Percentiles rank a stretch among this genome's conserved stretches.
phyloP scores from a whole-genome alignment of 1,140 invertebrate genomes.

The Aphaenogaster floridana region DNA sequence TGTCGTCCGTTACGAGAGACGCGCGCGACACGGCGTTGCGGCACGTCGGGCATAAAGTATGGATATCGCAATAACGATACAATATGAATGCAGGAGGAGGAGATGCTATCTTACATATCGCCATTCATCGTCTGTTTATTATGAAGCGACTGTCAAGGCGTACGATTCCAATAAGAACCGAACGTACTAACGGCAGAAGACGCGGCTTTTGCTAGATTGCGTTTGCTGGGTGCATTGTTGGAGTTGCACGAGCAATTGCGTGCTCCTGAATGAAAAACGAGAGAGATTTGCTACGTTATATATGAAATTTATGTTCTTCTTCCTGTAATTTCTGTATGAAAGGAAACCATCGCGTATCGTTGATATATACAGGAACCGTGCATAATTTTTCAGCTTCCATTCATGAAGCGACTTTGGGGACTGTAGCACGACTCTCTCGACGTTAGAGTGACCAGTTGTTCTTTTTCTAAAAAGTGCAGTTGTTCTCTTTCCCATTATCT shows the following conservation, averaged over 20 bases:
- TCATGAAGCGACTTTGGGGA: neutral
- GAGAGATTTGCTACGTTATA: neutral
- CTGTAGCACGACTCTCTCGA: neutral
- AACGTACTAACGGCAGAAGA: neutral
- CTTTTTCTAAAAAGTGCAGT: neutral
- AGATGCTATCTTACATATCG: constrained; percentile 22
- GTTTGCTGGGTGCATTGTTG: neutral
- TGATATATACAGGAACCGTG: neutral
- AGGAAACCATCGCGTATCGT: neutral
- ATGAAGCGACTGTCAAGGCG: neutral
- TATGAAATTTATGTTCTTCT: neutral
- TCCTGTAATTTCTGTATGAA: neutral
- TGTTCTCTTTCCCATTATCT: neutral
- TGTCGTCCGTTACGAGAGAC: constrained; percentile 15
- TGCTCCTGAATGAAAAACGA: neutral
- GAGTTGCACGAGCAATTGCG: neutral
- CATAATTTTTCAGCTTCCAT: neutral
- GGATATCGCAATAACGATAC: constrained; percentile 51
- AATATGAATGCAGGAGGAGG: constrained; percentile 24
- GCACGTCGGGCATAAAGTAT: constrained; percentile 46
- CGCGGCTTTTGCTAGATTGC: neutral
- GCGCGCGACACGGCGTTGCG: neutral
- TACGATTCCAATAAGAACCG: neutral
- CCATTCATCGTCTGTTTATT: constrained; percentile 15
- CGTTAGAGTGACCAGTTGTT: neutral